Percentiles rank a stretch among this genome's conserved stretches.
Conservation (phyloP, 2,888 invertebrate species). For the Dyspetes luteomarginatus region DNA sequence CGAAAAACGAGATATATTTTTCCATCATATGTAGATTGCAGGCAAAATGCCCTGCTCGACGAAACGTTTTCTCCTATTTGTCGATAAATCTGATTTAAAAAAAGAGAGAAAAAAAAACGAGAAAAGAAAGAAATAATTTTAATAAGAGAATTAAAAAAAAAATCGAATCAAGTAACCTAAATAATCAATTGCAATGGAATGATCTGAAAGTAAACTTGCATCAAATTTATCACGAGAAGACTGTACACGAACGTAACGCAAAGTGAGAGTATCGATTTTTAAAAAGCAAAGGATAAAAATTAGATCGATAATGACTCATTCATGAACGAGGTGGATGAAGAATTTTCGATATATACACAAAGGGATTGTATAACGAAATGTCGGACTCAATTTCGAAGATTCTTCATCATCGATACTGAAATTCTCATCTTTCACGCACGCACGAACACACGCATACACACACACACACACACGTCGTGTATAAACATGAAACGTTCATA, state of each 20-base stretch:
- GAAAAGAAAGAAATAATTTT: background rate
- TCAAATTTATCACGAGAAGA: conserved; percentile 16
- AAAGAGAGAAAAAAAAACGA: background rate
- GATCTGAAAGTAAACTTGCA: conserved; percentile 33
- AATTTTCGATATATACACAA: background rate
- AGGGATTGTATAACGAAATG: background rate
- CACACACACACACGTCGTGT: conserved; percentile 21
- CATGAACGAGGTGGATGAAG: conserved; percentile 4
- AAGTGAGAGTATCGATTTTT: conserved; percentile 1
- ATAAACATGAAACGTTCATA: conserved; percentile 41
- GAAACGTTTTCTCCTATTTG: background rate
- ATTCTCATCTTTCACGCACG: conserved; percentile 48
- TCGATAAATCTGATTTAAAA: conserved; percentile 25
- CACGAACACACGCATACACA: background rate
- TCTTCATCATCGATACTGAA: conserved; percentile 18
- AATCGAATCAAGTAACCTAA: conserved; percentile 11
- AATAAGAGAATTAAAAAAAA: background rate
- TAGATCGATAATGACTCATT: background rate
- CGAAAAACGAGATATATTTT: background rate
- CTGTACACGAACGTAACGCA: background rate
- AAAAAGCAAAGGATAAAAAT: conserved; percentile 4
- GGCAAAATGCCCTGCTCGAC: background rate
- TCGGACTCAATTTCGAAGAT: background rate
- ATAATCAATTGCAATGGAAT: conserved; percentile 22
- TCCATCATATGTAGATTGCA: background rate